Evolutionary conservation across 2,113 vertebrate species (phyloP).

Genomic region (Craseonycteris thonglongyai): DNA sequence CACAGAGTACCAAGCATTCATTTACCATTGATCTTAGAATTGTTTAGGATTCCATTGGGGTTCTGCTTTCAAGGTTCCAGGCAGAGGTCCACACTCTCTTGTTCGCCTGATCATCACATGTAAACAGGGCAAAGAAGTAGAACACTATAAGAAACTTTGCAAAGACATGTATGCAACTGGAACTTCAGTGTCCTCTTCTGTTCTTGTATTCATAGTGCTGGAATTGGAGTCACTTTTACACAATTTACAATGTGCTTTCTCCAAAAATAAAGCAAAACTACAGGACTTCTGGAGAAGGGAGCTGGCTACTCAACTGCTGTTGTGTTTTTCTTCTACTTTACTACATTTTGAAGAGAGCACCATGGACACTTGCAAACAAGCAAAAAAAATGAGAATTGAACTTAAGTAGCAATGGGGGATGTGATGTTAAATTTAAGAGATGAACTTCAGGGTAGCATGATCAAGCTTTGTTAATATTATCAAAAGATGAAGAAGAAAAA

Average conservation of each 20-base stretch:
- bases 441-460: not conserved
- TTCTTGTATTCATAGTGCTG: not conserved
- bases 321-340: not conserved
- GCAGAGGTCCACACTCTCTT: not conserved
- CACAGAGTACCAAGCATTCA: not conserved
- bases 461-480: not conserved
- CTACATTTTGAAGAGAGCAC: not conserved
- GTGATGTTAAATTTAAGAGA: not conserved
- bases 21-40: not conserved
- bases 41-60: not conserved
- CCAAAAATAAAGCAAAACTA: not conserved
- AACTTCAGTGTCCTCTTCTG: not conserved
- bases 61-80: not conserved
- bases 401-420: not conserved
- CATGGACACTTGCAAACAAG: not conserved
- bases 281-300: not conserved
- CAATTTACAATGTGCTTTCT: not conserved
- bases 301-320: not conserved
- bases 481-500: not conserved
- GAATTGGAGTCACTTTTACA: not conserved
- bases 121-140: not conserved
- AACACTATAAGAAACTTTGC: not conserved
- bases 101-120: not conserved
- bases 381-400: not conserved
- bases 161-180: not conserved